Conservation (phyloP, 2,888 invertebrate genomes). For the Caenorhabditis sp. region DNA sequence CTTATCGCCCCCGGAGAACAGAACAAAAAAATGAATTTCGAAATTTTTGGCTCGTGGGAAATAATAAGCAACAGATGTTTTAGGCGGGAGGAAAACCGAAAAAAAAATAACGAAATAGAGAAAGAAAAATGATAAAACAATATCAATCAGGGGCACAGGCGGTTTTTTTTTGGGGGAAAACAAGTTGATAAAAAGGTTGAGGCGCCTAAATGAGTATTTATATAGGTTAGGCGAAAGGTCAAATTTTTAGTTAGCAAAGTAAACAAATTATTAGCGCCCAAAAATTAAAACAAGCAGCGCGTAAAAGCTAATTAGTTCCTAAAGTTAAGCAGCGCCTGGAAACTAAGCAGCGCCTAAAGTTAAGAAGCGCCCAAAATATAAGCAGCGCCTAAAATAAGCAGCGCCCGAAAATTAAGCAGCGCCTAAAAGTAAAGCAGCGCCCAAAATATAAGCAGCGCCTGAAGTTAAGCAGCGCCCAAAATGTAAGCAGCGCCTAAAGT, state of each 20-base stretch:
- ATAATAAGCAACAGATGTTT: neutral
- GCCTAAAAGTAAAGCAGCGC: neutral
- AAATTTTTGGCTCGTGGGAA: neutral
- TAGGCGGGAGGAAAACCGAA: too few species aligned
- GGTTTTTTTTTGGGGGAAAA: neutral
- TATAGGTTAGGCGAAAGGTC: too few species aligned
- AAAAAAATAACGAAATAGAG: neutral
- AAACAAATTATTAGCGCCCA: neutral
- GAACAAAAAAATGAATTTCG: neutral
- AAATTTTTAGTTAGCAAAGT: too few species aligned
- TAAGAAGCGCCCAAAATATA: too few species aligned
- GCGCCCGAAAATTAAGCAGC: neutral
- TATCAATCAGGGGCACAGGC: neutral
- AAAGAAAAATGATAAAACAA: neutral
- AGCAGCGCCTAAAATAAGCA: neutral
- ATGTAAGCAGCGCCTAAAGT: neutral
- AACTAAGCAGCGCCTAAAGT: neutral
- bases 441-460: neutral
- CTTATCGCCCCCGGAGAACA: neutral
- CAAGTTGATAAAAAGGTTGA: neutral
- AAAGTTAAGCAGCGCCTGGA: neutral
- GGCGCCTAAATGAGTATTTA: too few species aligned
- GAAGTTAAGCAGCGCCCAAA: neutral
- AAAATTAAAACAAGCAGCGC: neutral
- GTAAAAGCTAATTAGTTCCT: neutral